Evolutionary conservation across 2,113 vertebrate genomes (phyloP).

Genomic region (Mystacornis crossleyi): DNA sequence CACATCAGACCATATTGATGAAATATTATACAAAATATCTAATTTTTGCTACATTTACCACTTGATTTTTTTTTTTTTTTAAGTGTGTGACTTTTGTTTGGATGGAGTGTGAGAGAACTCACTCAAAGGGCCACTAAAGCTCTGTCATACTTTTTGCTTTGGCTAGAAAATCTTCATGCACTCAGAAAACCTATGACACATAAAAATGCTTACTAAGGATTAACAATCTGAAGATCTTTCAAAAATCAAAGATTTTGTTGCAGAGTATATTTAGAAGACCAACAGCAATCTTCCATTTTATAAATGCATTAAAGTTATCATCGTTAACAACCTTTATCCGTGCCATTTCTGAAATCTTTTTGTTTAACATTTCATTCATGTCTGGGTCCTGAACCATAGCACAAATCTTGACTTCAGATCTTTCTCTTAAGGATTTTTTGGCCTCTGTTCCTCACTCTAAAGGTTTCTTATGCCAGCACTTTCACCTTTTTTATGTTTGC

Average conservation of each 20-base stretch:
- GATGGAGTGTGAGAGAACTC: background rate
- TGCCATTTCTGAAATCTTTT: background rate
- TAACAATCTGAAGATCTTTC: background rate
- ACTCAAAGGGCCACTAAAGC: background rate
- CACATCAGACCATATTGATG: background rate
- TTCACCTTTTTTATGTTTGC: background rate
- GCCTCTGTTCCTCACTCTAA: background rate
- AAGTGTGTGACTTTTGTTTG: background rate
- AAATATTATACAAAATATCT: background rate
- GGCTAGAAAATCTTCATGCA: background rate
- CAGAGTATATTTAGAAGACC: background rate
- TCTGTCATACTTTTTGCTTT: background rate
- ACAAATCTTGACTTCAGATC: background rate
- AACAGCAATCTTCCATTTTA: background rate
- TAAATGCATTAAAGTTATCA: background rate
- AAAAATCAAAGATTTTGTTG: background rate
- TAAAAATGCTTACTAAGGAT: background rate
- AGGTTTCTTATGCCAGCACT: background rate
- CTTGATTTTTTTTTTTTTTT: background rate
- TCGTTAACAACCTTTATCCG: background rate
- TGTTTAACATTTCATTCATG: background rate
- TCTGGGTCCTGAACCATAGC: background rate
- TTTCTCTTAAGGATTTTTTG: background rate
- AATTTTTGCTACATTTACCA: background rate
- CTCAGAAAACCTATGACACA: background rate